Conservation (phyloP, 2,797 vertebrate genomes). For the Poecilia velifera region DNA sequence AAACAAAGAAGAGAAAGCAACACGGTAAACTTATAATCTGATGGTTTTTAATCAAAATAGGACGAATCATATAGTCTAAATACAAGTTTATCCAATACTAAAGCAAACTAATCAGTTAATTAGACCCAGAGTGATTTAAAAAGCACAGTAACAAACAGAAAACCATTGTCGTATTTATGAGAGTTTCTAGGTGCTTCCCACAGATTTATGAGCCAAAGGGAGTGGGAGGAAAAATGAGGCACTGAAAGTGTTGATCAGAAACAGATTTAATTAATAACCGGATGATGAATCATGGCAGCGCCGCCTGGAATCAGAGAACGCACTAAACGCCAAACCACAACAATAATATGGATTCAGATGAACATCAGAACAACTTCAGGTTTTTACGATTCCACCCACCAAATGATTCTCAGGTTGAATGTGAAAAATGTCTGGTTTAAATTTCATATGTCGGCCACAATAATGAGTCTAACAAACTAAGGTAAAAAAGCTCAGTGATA, state of each 20-base stretch:
- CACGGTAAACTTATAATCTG: background rate
- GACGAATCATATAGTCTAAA: background rate
- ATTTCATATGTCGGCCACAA: background rate
- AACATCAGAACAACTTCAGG: background rate
- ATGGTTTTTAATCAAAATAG: background rate
- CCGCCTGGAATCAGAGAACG: conserved; percentile 22
- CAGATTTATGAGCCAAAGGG: conserved; percentile 18
- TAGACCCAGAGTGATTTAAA: background rate
- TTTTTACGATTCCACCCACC: conserved; percentile 1
- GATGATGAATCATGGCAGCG: conserved; percentile 21
- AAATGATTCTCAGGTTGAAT: background rate
- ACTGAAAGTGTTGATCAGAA: conserved; percentile 38
- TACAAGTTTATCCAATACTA: background rate
- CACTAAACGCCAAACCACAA: conserved; percentile 2
- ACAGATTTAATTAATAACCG: conserved; percentile 47
- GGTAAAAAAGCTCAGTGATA: no score
- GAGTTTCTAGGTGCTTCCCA: conserved; percentile 1
- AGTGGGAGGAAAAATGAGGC: conserved; percentile 30
- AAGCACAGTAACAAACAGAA: background rate
- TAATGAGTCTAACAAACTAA: background rate
- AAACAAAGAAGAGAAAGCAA: background rate
- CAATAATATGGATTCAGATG: background rate
- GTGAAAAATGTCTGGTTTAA: background rate
- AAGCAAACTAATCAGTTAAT: background rate
- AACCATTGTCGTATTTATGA: background rate